phyloP scores from a whole-genome alignment of 2,797 vertebrate species.

The Lepilemur ruficaudatus region DNA sequence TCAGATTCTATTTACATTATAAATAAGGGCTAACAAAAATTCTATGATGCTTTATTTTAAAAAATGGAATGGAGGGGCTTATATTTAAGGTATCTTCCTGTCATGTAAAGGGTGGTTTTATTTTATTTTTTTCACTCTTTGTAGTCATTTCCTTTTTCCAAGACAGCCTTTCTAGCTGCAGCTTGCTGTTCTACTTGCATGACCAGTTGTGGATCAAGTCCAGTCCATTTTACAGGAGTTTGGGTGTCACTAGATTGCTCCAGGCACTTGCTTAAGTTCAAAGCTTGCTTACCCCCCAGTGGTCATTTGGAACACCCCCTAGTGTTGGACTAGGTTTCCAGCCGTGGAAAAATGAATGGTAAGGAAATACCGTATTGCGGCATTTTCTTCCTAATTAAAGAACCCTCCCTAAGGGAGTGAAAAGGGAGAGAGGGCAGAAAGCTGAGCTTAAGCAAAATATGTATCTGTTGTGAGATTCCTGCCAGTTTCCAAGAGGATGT shows the following conservation, averaged over 20 bases:
- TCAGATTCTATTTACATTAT: not conserved
- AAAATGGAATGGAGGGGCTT: not conserved
- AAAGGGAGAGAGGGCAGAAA: not conserved
- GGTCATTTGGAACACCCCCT: not conserved
- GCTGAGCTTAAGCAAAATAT: slow-evolving; percentile 13
- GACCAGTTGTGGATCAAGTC: not conserved
- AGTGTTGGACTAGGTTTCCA: not conserved
- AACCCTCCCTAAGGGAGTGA: not conserved
- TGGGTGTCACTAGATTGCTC: not conserved
- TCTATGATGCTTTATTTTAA: not conserved
- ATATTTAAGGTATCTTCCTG: not conserved
- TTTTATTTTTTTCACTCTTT: not conserved
- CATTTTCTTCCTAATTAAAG: slow-evolving; percentile 43
- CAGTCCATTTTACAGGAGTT: not conserved
- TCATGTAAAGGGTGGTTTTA: not conserved
- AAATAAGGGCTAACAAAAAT: not conserved
- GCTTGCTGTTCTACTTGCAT: not conserved
- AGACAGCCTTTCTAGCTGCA: not conserved
- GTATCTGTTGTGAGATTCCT: not conserved
- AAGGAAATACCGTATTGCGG: slow-evolving; percentile 32
- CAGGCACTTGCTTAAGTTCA: not conserved
- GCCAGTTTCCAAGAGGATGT: slow-evolving; percentile 1
- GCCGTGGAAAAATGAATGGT: slow-evolving; percentile 25
- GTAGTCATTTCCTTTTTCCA: not conserved
- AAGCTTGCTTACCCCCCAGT: not conserved